phyloP scores from a whole-genome alignment of 2,888 invertebrate species.

The Trachelus tabidus region DNA sequence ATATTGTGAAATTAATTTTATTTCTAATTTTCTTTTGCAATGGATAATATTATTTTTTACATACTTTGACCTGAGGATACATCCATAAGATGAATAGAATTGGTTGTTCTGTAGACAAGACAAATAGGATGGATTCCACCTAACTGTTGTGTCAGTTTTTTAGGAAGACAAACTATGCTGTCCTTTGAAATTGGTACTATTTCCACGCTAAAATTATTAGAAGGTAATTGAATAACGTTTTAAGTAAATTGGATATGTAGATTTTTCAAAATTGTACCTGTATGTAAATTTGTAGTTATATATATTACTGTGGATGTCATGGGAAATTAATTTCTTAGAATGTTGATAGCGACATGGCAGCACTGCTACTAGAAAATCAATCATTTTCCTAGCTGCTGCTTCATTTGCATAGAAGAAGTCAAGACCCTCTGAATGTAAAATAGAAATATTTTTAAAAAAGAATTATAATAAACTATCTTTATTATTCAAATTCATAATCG shows the following conservation, averaged over 20 bases:
- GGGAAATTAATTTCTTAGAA: conserved; percentile 95
- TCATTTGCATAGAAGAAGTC: conserved; percentile 95
- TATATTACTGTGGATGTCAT: conserved; percentile 95
- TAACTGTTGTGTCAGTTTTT: conserved; percentile 85
- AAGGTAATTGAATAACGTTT: neutral
- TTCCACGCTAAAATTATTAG: conserved; percentile 77
- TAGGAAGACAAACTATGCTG: conserved; percentile 89
- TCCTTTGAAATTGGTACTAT: conserved; percentile 97
- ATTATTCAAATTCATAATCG: conserved; percentile 11
- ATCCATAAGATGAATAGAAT: conserved; percentile 92
- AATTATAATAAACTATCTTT: neutral
- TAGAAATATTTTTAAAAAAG: conserved; percentile 16
- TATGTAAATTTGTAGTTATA: conserved; percentile 97
- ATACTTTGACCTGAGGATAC: conserved; percentile 86
- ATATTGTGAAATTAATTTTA: neutral
- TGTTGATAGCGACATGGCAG: conserved; percentile 89
- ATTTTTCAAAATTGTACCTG: conserved; percentile 52
- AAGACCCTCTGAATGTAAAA: conserved; percentile 78
- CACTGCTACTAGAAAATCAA: conserved; percentile 90
- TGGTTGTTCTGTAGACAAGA: conserved; percentile 89
- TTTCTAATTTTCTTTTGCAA: neutral
- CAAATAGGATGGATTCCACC: conserved; percentile 91
- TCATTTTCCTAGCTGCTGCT: conserved; percentile 92
- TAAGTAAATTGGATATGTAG: neutral
- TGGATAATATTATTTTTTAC: conserved; percentile 33